These are phyloP conservation scores for Caenorhabditis briggsae DNA, from an alignment of 1,140 invertebrate genomes.

Conservation along the genomic window DNA sequence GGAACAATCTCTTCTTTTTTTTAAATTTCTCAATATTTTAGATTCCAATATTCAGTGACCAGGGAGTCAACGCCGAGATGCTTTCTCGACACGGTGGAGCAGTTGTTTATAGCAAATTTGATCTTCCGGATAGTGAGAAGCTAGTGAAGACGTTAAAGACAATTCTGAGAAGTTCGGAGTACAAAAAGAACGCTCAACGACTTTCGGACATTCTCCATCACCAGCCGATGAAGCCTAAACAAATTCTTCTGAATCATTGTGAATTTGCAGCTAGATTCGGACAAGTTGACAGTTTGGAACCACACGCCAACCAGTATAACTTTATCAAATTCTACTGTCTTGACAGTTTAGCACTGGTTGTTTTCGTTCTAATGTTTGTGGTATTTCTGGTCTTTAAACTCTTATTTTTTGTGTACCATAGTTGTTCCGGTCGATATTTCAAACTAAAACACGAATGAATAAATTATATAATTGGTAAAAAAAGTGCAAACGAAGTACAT, in stretches of 20 bases:
- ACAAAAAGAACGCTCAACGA: not conserved
- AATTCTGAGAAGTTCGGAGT: not conserved
- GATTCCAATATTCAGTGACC: constrained; percentile 70
- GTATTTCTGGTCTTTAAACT: not conserved
- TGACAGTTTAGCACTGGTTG: constrained; percentile 18
- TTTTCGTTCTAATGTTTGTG: not conserved
- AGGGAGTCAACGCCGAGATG: constrained; percentile 63
- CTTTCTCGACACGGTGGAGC: constrained; percentile 60
- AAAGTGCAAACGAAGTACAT: not conserved
- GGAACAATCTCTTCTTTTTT: not conserved
- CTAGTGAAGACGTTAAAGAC: constrained; percentile 4
- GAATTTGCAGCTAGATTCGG: constrained; percentile 22
- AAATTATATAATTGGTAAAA: not conserved
- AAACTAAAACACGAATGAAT: constrained; percentile 31
- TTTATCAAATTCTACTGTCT: constrained; percentile 48
- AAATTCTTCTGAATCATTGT: constrained; percentile 8
- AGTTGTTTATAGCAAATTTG: constrained; percentile 56
- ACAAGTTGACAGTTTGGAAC: constrained; percentile 29
- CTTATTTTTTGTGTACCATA: constrained; percentile 6
- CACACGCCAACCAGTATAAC: constrained; percentile 26
- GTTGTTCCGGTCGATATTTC: too few species aligned
- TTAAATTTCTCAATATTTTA: not conserved
- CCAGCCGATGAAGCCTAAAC: constrained; percentile 28
- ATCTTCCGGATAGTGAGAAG: constrained; percentile 41
- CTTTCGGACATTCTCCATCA: constrained; percentile 17